phyloP scores from a whole-genome alignment of 2,888 invertebrate genomes.

The Osmoderma eremita region DNA sequence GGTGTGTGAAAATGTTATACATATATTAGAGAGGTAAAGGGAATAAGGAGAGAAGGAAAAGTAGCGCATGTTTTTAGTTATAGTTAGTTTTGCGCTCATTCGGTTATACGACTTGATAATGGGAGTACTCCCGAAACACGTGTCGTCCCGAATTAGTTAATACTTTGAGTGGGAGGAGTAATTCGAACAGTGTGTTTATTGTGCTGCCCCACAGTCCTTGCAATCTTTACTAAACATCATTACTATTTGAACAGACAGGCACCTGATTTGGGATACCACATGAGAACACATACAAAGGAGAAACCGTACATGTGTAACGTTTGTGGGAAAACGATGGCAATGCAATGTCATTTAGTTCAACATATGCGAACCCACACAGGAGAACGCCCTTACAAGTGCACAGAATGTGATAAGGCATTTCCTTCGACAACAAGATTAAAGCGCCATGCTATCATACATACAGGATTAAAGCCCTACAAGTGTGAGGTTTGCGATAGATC shows the following conservation, averaged over 20 bases:
- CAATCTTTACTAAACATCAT: no score
- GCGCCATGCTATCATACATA: slow-evolving; percentile 55
- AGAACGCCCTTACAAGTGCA: slow-evolving; percentile 55
- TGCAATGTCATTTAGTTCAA: slow-evolving; percentile 58
- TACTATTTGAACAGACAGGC: slow-evolving; percentile 51
- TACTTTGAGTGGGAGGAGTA: no score
- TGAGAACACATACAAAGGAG: slow-evolving; percentile 60
- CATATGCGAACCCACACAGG: slow-evolving; percentile 56
- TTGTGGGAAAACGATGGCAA: slow-evolving; percentile 59
- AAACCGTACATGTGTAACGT: slow-evolving; percentile 59
- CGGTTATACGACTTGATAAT: no score
- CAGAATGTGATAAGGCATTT: slow-evolving; percentile 54
- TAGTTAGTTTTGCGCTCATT: no score
- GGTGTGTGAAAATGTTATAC: no score
- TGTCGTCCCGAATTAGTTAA: no score
- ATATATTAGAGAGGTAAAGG: no score
- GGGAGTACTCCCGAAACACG: no score
- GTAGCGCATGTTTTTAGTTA: no score
- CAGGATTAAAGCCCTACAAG: slow-evolving; percentile 53
- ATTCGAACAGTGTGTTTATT: no score
- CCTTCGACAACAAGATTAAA: slow-evolving; percentile 53
- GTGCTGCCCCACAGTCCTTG: no score
- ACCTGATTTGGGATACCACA: slow-evolving; percentile 58
- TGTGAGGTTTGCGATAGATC: slow-evolving; percentile 56
- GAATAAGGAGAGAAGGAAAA: no score